Evolutionary conservation across 1,140 invertebrate genomes (phyloP).

Genomic region (Drosophila setifemur): DNA sequence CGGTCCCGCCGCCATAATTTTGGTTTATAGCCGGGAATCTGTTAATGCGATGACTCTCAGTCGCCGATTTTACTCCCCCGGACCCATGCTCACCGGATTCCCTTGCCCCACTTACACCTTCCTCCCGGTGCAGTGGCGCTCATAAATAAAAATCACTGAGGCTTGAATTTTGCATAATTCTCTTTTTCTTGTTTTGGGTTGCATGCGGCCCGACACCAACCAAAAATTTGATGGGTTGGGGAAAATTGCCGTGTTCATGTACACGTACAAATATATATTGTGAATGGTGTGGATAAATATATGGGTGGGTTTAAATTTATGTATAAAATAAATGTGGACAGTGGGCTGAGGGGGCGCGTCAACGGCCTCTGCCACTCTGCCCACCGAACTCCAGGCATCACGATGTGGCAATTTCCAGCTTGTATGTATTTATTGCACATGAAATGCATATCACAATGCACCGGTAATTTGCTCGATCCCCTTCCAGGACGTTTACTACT

Average conservation of each 20-base stretch:
- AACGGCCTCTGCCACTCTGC: slow-evolving; percentile 6
- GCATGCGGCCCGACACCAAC: slow-evolving; percentile 23
- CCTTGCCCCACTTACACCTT: neutral
- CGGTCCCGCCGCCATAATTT: slow-evolving; percentile 61
- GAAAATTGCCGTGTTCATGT: slow-evolving; percentile 57
- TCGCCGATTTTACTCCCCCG: neutral
- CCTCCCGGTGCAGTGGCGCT: slow-evolving; percentile 26
- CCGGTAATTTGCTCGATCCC: slow-evolving; percentile 37
- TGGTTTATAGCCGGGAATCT: slow-evolving; percentile 71
- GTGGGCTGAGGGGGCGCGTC: slow-evolving; percentile 19
- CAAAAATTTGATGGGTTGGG: slow-evolving; percentile 27
- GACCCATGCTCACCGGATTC: neutral
- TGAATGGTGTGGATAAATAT: slow-evolving; percentile 12
- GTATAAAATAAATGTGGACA: neutral
- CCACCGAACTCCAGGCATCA: slow-evolving; percentile 5
- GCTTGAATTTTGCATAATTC: slow-evolving; percentile 74
- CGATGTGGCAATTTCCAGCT: slow-evolving; percentile 45
- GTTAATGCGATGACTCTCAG: slow-evolving; percentile 68
- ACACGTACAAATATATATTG: slow-evolving; percentile 18
- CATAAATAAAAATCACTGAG: slow-evolving; percentile 78
- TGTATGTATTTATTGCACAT: slow-evolving; percentile 56
- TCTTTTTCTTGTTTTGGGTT: slow-evolving; percentile 34
- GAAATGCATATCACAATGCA: slow-evolving; percentile 54
- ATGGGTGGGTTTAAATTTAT: neutral
- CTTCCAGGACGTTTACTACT: no score